Base-by-base conservation (phyloP, 2,797 vertebrate species). In the Botia almorhae region DNA sequence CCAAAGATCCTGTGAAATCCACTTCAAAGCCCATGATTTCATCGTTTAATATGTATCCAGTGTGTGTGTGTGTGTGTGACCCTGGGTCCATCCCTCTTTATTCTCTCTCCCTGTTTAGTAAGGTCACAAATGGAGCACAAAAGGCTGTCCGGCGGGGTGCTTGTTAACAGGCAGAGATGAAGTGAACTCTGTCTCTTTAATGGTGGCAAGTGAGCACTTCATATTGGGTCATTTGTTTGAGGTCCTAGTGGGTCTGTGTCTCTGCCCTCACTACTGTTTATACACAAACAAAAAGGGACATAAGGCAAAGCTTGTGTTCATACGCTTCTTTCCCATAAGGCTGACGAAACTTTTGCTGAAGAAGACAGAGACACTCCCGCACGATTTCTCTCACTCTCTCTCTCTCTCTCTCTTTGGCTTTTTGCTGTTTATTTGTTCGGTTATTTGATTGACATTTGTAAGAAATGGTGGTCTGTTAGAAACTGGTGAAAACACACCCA, bases 231-330 rank as follows among this genome's bases (percentile, higher is more conserved):
- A 69, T 69, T 76, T 69, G 80, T 76, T 76, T 80, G 56, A 64
- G 48, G 64, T 72, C 76, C 46, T 79, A 21, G 58, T 56, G 78
- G 55, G 64, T 55, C 26, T 3, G 33, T 55, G 60, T 72, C 78
- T 58, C 48, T 60, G 68, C 61, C 68, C 53, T 75, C 64, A 33
- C 39, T 1, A 14, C 21, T 82, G 81, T 82, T 85, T 82, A 81
- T 64, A 74, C 56, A 65, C 74, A 83, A 82, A 83, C 83, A 77
- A 76, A 78, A 55, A 65, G 29, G 48, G 68, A 81, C 84, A 82
- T 75, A 60, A 83, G 74, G 73, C 69, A 50, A 43, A 64, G 74
- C 81, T 67, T 68, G 29, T 53, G 53, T 78, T 74, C 70, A 74
- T 81, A 65, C 43, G 2, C 29, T 58, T 3, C 39, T 69, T 50